A percentile compares a stretch with the other conserved stretches of the same genome.
Evolutionary conservation across 2,888 invertebrate genomes (phyloP).

Genomic region (Rhimphoctona megacephalus): DNA sequence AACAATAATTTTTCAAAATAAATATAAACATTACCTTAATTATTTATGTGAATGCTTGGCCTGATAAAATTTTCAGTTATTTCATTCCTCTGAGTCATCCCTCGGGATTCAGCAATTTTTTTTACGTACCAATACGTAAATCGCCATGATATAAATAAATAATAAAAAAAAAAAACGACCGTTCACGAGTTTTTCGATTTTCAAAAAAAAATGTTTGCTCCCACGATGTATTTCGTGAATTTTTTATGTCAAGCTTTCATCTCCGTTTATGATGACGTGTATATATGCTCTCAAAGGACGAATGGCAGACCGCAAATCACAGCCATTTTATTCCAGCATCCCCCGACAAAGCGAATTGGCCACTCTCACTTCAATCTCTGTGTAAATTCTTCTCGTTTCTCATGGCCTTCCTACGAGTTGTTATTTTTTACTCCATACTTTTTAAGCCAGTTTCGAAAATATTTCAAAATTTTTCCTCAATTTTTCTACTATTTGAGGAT

Average conservation of each 20-base stretch:
- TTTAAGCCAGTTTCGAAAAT: neutral
- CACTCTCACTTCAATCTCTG: conserved; percentile 37
- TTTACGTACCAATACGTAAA: conserved; percentile 76
- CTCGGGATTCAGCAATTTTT: conserved; percentile 71
- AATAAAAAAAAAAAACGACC: neutral
- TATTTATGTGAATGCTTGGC: neutral
- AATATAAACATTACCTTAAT: conserved; percentile 37
- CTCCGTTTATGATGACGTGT: neutral
- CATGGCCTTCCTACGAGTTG: neutral
- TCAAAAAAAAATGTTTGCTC: neutral
- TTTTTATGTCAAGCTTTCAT: neutral
- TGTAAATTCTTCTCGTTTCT: conserved; percentile 28
- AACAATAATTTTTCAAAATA: neutral
- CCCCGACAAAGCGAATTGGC: conserved; percentile 58
- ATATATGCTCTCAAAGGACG: conserved; percentile 52
- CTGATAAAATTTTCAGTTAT: neutral
- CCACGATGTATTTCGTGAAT: conserved; percentile 18
- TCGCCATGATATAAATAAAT: conserved; percentile 64
- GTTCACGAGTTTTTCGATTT: neutral
- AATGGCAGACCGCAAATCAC: conserved; percentile 74
- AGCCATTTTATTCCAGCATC: conserved; percentile 77
- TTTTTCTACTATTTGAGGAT: neutral
- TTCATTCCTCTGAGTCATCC: neutral
- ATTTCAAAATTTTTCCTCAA: neutral
- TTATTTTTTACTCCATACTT: neutral